Conservation (phyloP, 2,797 vertebrate genomes). For the Malacoraja senta region DNA sequence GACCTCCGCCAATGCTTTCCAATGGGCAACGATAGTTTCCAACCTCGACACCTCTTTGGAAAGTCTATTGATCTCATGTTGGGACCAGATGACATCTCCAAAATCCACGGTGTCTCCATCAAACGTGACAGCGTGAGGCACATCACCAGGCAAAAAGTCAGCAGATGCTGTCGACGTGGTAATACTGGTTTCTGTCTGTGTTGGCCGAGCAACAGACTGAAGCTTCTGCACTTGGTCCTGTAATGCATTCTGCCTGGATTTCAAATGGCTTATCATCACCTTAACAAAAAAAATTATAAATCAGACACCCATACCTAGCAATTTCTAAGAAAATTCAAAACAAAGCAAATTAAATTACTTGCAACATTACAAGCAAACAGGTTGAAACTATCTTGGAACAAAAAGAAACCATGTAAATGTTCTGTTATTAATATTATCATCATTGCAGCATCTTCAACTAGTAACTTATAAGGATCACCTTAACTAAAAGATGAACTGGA, state of each 20-base stretch:
- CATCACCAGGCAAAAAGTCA: constrained; percentile 57
- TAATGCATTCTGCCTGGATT: constrained; percentile 78
- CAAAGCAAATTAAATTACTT: not conserved
- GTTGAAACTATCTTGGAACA: not conserved
- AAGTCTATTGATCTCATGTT: constrained; percentile 92
- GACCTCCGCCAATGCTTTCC: constrained; percentile 82
- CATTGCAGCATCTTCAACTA: not conserved
- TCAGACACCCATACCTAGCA: not conserved
- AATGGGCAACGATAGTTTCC: constrained; percentile 79
- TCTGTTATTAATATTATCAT: not conserved
- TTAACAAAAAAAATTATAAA: constrained; percentile 48
- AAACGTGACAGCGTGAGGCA: constrained; percentile 63
- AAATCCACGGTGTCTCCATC: constrained; percentile 86
- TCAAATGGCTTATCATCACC: constrained; percentile 94
- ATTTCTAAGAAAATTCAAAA: not conserved
- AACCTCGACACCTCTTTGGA: constrained; percentile 77
- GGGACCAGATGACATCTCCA: constrained; percentile 85
- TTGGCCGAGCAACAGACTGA: constrained; percentile 64
- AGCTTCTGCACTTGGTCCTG: constrained; percentile 82
- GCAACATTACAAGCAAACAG: not conserved
- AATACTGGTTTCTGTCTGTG: constrained; percentile 41
- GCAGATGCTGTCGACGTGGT: constrained; percentile 44
- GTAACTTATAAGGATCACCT: not conserved
- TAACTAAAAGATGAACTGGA: not conserved
- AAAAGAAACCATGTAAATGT: not conserved